Evolutionary conservation across 2,888 invertebrate genomes (phyloP), one percentile per base, ranked within the genome.

Genomic region (Diarsia brunnea): DNA sequence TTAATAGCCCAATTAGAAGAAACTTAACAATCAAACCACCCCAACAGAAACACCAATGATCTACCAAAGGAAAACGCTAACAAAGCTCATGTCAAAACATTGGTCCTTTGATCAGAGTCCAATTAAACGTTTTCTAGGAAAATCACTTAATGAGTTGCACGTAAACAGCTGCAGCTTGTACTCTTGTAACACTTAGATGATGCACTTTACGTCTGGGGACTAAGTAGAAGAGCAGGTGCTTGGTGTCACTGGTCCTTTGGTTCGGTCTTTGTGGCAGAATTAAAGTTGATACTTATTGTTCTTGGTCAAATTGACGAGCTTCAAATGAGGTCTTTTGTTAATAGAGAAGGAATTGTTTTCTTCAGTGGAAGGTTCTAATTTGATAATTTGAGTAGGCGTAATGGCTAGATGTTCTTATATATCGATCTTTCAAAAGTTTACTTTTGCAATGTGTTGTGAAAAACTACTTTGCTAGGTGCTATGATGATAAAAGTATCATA

Each of bases 101-200:
- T 85, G 83, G 71, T 87, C 92, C 95, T 96, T 96, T 96, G 96
- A 96, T 96, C 95, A 92, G 85, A 79, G 81, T 84, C 87, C 91
- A 92, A 95, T 95, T 92, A 91, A 92, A 90, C 87, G 81, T 78
- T 86, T 95, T 93, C 95, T 89, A 82, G 87, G 96, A 95, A 95
- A 95, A 92, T 92, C 90, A 94, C 93, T 93, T 95, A 95, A 95
- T 95, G 96, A 93, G 92, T 94, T 94, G 92, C 87, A 88, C 84
- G 90, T 93, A 93, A 92, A 91, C 90, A 90, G 84, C 83, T 86
- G 79, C 65, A 14, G 14, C 74, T 68, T 79, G 82, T 88, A 72
- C 43, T 81, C 74, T 69, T 79, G 82, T 88, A 72, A 43, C 84
- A 73, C 65, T 76, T 79, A 63, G 58, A 60, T 58, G 73, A 75